Evolutionary conservation across 2,113 vertebrate genomes (phyloP).

Genomic region (Grallaria varia): DNA sequence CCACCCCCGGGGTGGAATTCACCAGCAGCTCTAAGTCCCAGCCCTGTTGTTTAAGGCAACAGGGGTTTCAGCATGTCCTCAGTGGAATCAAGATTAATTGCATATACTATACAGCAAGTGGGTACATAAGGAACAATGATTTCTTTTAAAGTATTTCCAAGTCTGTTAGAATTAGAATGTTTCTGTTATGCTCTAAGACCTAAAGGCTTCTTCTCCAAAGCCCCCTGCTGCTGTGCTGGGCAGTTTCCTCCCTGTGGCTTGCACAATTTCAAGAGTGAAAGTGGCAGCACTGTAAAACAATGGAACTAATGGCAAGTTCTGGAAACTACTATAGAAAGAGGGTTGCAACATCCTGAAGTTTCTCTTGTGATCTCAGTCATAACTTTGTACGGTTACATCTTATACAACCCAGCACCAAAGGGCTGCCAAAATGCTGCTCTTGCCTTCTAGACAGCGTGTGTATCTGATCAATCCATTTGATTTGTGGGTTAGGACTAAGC

Average conservation of each 20-base stretch:
- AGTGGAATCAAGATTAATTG: neutral
- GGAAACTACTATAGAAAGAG: neutral
- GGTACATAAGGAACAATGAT: neutral
- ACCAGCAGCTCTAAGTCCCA: neutral
- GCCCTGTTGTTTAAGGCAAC: neutral
- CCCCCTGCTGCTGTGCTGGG: neutral
- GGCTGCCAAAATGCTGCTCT: conserved; percentile 36
- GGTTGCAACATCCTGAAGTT: neutral
- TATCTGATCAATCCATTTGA: conserved; percentile 43
- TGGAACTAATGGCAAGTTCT: neutral
- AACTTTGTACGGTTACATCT: neutral
- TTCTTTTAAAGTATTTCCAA: neutral
- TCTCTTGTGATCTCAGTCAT: neutral
- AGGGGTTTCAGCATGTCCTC: neutral
- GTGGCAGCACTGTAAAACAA: neutral
- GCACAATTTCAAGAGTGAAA: neutral
- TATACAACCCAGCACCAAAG: neutral
- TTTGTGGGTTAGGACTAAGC: conserved; percentile 39
- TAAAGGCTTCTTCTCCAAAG: neutral
- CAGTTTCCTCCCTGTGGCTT: neutral
- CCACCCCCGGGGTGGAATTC: neutral
- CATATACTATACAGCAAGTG: neutral
- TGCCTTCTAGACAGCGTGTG: neutral
- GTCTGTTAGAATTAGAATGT: neutral
- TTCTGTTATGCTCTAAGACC: neutral